A percentile compares a stretch with the other conserved stretches of the same genome.
Evolutionary conservation across 1,140 invertebrate species (phyloP).

Genomic region (Procambarus clarkii): DNA sequence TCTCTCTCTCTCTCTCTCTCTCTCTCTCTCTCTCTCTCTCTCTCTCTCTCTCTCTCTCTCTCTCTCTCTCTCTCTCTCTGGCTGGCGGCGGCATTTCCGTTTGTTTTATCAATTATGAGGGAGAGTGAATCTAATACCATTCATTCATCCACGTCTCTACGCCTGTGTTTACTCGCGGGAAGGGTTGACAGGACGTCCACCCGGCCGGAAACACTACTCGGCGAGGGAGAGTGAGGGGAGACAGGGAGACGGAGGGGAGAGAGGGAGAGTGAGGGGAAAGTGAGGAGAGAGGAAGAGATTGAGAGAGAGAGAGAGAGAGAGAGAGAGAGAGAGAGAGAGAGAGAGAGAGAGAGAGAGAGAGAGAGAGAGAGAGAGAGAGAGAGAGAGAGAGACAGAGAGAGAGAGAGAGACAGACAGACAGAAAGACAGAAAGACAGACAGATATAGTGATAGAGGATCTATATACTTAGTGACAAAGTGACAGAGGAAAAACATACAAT

Average conservation of each 20-base stretch:
- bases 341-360: background rate
- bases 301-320: background rate
- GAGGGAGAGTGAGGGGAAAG: background rate
- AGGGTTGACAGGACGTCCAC: slow-evolving; percentile 34
- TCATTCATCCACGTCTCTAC: slow-evolving; percentile 9
- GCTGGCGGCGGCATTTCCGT: slow-evolving; percentile 27
- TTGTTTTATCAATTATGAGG: slow-evolving; percentile 52
- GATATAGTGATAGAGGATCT: too few species aligned
- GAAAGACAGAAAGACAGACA: too few species aligned
- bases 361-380: background rate
- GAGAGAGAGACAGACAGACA: background rate
- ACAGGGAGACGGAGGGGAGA: background rate
- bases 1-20: background rate
- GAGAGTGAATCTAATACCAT: slow-evolving; percentile 13
- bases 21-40: background rate
- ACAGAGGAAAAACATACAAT: too few species aligned
- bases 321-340: background rate
- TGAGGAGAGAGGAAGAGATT: background rate
- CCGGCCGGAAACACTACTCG: slow-evolving; percentile 21
- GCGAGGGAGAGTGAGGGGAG: background rate
- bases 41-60: background rate
- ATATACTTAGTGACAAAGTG: too few species aligned
- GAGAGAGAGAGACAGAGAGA: background rate
- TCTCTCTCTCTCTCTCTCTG: background rate
- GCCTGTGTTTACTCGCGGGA: slow-evolving; percentile 6